Evolutionary conservation across 2,113 vertebrate species (phyloP).

Genomic region (Leiothrix lutea): DNA sequence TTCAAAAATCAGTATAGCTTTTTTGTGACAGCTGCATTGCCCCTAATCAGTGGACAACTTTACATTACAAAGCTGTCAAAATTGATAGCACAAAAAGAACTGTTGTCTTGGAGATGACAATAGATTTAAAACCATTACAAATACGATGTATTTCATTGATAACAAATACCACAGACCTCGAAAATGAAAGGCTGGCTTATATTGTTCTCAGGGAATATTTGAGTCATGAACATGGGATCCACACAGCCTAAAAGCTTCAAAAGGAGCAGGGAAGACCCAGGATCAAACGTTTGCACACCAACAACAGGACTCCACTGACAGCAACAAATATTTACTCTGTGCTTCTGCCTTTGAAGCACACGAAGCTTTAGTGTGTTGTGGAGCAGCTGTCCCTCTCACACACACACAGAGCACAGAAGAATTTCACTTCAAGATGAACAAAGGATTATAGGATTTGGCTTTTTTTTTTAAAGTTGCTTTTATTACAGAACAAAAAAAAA

Average conservation of each 20-base stretch:
- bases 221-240: neutral
- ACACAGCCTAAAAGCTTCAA: neutral
- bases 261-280: neutral
- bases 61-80: neutral
- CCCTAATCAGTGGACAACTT: neutral
- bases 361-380: neutral
- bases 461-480: neutral
- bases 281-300: neutral
- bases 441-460: conserved; percentile 12
- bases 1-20: neutral
- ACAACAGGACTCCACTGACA: neutral
- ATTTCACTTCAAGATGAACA: neutral
- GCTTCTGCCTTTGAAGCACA: neutral
- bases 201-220: neutral
- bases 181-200: neutral
- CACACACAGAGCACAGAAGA: neutral
- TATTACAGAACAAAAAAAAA: neutral
- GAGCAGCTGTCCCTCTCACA: neutral
- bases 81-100: neutral
- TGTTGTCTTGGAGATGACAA: neutral
- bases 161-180: neutral
- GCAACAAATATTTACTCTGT: neutral
- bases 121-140: neutral
- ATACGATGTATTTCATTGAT: neutral
- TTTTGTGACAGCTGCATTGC: neutral